Percentiles rank a stretch among this genome's conserved stretches.
phyloP scores from a whole-genome alignment of 2,113 vertebrate species.

The Gallinago media region DNA sequence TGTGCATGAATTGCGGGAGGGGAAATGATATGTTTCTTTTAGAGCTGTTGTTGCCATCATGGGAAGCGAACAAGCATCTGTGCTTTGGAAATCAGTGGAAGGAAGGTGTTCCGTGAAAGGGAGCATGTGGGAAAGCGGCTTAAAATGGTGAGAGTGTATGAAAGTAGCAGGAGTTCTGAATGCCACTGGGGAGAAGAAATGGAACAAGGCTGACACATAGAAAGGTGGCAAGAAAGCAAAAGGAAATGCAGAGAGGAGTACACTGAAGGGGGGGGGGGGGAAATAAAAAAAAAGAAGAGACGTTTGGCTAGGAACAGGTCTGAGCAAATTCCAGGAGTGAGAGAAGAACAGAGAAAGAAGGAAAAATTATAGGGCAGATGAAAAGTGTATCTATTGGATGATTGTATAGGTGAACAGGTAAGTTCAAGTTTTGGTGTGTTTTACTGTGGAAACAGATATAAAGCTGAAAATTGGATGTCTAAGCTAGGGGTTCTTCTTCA shows the following conservation, averaged over 20 bases:
- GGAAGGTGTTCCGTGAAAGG: conserved; percentile 57
- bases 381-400: conserved; percentile 13
- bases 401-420: not conserved
- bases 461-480: conserved; percentile 28
- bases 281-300: not conserved
- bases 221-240: conserved; percentile 61
- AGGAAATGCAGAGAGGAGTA: conserved; percentile 39
- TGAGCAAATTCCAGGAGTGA: conserved; percentile 46
- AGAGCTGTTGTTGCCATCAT: conserved; percentile 66
- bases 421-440: not conserved
- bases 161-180: conserved; percentile 67
- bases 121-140: conserved; percentile 65
- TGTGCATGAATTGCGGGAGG: conserved; percentile 61
- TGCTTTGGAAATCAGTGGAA: conserved; percentile 51
- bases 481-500: not conserved
- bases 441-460: not conserved
- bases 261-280: not conserved
- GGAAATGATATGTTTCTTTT: conserved; percentile 61
- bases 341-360: not conserved
- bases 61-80: conserved; percentile 65
- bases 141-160: conserved; percentile 49
- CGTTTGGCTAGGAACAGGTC: conserved; percentile 27
- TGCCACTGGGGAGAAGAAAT: conserved; percentile 46
- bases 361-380: conserved; percentile 15
- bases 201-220: conserved; percentile 65